Base-by-base conservation (phyloP, 35 echinoderm and acorn worm genomes). In the Stichopus chloronotus region DNA sequence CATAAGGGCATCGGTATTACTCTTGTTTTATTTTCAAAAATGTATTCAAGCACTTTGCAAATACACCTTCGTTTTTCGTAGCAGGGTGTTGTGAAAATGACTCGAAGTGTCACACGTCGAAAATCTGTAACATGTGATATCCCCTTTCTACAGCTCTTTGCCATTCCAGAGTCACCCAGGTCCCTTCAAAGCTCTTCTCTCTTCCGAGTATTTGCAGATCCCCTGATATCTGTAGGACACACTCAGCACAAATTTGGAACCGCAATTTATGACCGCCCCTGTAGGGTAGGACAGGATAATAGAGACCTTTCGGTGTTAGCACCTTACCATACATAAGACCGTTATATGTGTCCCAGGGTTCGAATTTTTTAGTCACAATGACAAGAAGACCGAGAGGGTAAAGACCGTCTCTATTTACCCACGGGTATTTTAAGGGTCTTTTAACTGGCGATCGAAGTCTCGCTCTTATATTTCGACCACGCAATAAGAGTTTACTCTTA, bases 141-240 rank as follows among this genome's bases (percentile, higher is more conserved):
- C 93, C 96, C 43, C 60, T 83, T n/a, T 81, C 56, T 17, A 97
- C 93, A n/a, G 95, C 95, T 55, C 94, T 94, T 30, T 92, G 69
- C 11, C 94, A 56, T 76, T 90, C 87, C 5, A 25, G 17, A 53
- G 76, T 63, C 10, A 94, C 92, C 95, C 95, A 96, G 0, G 90
- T 91, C 1, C 95, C 93, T 58, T 78, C 5, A 96, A 72, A 9
- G 72, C 55, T 57, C 95, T 8, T 20, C 87, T 63, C 0, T 87
- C 60, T 5, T 92, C 90, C 6, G 16, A 5, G 56, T 95, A 90
- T 58, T 84, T 11, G 61, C 92, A 95, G 5, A 85, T 25, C 30
- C 30, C 30, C 43, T 77, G 78, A 10, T 74, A 13, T 16, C 6
- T 30, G 0, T 55, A 92, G 20, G 4, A 81, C 90, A 83, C 95